phyloP scores from a whole-genome alignment of 1,140 invertebrate genomes.

The Grapholita molesta region DNA sequence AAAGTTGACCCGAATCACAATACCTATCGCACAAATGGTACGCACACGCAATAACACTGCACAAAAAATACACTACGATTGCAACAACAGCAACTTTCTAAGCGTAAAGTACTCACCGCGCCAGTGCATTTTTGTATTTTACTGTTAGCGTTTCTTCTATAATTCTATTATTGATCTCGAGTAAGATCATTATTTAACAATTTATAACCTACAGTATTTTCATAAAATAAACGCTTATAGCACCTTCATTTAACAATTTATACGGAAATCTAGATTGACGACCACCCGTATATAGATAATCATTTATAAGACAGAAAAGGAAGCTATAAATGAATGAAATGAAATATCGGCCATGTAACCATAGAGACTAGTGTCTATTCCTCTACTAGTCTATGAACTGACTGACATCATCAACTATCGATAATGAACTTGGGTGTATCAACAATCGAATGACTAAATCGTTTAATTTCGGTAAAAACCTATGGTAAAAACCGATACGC shows the following conservation, averaged over 20 bases:
- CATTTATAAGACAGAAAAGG: slow-evolving; percentile 66
- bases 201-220: slow-evolving; percentile 75
- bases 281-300: slow-evolving; percentile 69
- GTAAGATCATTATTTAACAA: slow-evolving; percentile 93
- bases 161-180: slow-evolving; percentile 99
- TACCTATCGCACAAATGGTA: slow-evolving; percentile 19
- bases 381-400: slow-evolving; percentile 11
- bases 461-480: not conserved
- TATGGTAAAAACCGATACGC: not conserved
- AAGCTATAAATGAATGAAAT: slow-evolving; percentile 67
- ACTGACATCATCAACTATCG: slow-evolving; percentile 6
- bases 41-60: slow-evolving; percentile 31
- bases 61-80: slow-evolving; percentile 49
- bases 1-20: slow-evolving; percentile 18
- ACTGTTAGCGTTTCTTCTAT: slow-evolving; percentile 96
- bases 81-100: slow-evolving; percentile 70
- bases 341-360: slow-evolving; percentile 62
- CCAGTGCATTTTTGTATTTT: slow-evolving; percentile 96
- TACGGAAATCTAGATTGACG: slow-evolving; percentile 67
- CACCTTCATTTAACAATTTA: slow-evolving; percentile 76
- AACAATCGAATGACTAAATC: not conserved
- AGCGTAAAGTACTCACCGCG: slow-evolving; percentile 88
- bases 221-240: slow-evolving; percentile 77
- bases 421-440: not conserved
- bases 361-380: slow-evolving; percentile 34